Base-by-base conservation (phyloP, 2,797 vertebrate species). In the Apodemus agrarius region DNA sequence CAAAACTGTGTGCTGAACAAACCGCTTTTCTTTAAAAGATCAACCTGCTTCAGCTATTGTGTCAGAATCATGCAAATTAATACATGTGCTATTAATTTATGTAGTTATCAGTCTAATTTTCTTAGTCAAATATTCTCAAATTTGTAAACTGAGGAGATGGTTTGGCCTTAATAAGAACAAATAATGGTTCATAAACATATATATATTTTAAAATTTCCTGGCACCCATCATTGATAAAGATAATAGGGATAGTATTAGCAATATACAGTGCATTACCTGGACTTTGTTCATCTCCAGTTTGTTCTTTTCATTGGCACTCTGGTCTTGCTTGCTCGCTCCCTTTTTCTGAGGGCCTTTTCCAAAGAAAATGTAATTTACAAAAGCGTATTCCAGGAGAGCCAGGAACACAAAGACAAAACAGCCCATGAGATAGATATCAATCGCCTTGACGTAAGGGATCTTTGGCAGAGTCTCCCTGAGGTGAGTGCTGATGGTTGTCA, bases 361-460 rank as follows among this genome's bases (percentile, higher is more conserved):
- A 46, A 99, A 99, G 98, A 99, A 99, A 96, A 99, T 99, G 96
- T 99, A 99, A 98, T 99, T 99, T 96, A 99, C 99, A 89, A 99
- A 99, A 76, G 99, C 99, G 0, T 99, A 99, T 98, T 99, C 99
- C 97, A 99, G 98, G 98, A 99, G 98, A 72, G 99, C 99, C 98
- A 99, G 98, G 97, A 99, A 99, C 93, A 99, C 99, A 90, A 99
- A 99, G 75, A 99, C 99, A 93, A 99, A 99, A 97, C 99, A 99
- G 26, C 99, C 99, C 99, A 99, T 99, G 96, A 99, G 98, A 97
- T 99, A 99, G 98, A 99, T 99, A 96, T 99, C 99, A 90, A 99
- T 99, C 34, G 99, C 99, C 96, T 99, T 99, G 95, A 99, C 99
- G 0, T 99, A 99, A 26, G 99, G 99, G 96, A 99, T 99, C 98